These are phyloP conservation scores for Crotalus horridus DNA, from an alignment of 2,113 vertebrate genomes.

Conservation along the genomic window DNA sequence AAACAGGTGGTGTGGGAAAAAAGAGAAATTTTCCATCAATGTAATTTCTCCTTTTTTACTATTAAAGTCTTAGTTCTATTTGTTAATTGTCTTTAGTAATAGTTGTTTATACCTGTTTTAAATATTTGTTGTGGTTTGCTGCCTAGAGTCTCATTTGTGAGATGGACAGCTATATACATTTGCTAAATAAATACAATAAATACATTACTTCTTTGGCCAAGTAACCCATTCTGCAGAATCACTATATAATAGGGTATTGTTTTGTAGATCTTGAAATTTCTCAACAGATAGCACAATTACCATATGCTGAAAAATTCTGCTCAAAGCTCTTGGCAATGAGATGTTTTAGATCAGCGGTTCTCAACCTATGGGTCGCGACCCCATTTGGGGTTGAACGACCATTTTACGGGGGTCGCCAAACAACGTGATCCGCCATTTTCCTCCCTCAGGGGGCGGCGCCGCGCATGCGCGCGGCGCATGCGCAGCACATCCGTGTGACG, in stretches of 20 bases:
- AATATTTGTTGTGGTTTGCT: not conserved
- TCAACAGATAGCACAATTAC: not conserved
- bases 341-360: not conserved
- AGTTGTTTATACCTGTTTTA: not conserved
- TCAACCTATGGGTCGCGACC: no score
- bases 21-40: not conserved
- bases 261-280: not conserved
- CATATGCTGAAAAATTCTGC: not conserved
- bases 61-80: not conserved
- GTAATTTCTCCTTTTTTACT: not conserved
- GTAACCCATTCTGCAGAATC: not conserved
- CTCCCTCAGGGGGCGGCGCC: no score
- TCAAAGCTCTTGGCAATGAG: not conserved
- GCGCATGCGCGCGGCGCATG: no score
- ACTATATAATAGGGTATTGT: not conserved
- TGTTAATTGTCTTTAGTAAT: not conserved
- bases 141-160: not conserved
- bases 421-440: no score
- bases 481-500: no score
- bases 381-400: no score
- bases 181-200: not conserved
- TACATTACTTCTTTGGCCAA: not conserved
- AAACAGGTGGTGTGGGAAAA: not conserved
- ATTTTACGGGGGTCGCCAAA: no score
- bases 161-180: not conserved